Conservation (phyloP, 1,140 invertebrate species). For the Drosophila kohkoa region DNA sequence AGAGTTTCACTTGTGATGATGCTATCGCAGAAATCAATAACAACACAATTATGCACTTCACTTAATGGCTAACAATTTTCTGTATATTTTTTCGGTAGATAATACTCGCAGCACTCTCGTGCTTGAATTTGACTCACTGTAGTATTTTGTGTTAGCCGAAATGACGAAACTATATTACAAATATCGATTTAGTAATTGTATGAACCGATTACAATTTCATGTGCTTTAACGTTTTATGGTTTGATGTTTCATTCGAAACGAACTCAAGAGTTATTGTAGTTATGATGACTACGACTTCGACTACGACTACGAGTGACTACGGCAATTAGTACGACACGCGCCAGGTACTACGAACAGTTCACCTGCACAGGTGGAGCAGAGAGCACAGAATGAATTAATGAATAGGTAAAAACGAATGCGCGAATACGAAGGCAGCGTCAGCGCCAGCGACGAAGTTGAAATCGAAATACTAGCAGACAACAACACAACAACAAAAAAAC, state of each 20-base stretch:
- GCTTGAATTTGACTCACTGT: slow-evolving; percentile 2
- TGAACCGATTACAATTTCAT: slow-evolving; percentile 14
- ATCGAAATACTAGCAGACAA: slow-evolving; percentile 35
- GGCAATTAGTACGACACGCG: slow-evolving; percentile 62
- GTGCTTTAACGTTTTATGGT: not conserved
- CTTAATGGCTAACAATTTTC: slow-evolving; percentile 40
- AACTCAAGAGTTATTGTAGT: slow-evolving; percentile 18
- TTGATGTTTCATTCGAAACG: slow-evolving; percentile 13
- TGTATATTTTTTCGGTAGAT: not conserved
- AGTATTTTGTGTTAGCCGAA: not conserved
- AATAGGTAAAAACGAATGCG: slow-evolving; percentile 48
- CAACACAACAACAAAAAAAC: too few species aligned
- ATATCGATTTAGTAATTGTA: slow-evolving; percentile 28
- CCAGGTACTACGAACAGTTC: slow-evolving; percentile 51
- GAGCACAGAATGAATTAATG: slow-evolving; percentile 75
- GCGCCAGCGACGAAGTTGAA: slow-evolving; percentile 11
- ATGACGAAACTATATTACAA: slow-evolving; percentile 8
- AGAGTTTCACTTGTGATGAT: slow-evolving; percentile 50
- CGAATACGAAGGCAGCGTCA: slow-evolving; percentile 1
- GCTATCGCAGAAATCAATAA: slow-evolving; percentile 17
- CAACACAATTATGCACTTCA: slow-evolving; percentile 58
- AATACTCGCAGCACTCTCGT: not conserved
- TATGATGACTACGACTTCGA: slow-evolving; percentile 29
- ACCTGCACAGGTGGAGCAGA: slow-evolving; percentile 78
- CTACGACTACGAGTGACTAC: slow-evolving; percentile 6